Base-by-base conservation (phyloP, 2,113 vertebrate species). In the Hipposideros armiger region DNA sequence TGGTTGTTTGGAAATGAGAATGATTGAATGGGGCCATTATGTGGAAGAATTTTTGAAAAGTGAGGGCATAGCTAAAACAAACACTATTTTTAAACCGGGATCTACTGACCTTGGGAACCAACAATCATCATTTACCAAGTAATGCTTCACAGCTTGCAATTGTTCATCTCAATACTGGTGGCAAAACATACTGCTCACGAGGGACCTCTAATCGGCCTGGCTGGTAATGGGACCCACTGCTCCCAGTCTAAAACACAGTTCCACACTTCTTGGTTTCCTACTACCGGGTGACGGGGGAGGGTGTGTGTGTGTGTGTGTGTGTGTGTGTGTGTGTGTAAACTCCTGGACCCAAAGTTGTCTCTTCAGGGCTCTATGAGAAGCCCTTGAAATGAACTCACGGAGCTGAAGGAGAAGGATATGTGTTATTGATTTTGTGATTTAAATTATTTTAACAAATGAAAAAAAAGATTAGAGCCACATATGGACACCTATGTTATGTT, bases 11-110 rank as follows among this genome's bases (percentile, higher is more conserved):
- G 91, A 95, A 97, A 73, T 70, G 66, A 87, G 66, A 91, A 92
- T 97, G 93, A 97, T 93, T 87, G 54, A 97, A 91, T 87, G 80
- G 84, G 62, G 94, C 69, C 84, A 87, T 97, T 95, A 97, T 64
- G 58, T 54, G 54, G 60, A 88, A 96, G 92, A 90, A 96, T 93
- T 96, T 94, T 97, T 95, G 96, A 93, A 95, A 97, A 93, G 89
- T 95, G 87, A 92, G 80, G 73, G n/a, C 93, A 95, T 90, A 95
- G 95, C 58, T 91, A 96, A 97, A 96, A 76, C 89, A 97, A 95
- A 87, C 70, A 87, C 87, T 90, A 90, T 95, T 97, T 97, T 91
- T 69, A 95, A 96, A 91, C 87, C 67, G 62, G 54, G 80, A 84
- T 89, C 82, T 76, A n/a, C 64, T 87, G 87, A 87, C 45, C 73